phyloP scores from a whole-genome alignment of 1,140 invertebrate species.

The Macrobrachium rosenbergii region DNA sequence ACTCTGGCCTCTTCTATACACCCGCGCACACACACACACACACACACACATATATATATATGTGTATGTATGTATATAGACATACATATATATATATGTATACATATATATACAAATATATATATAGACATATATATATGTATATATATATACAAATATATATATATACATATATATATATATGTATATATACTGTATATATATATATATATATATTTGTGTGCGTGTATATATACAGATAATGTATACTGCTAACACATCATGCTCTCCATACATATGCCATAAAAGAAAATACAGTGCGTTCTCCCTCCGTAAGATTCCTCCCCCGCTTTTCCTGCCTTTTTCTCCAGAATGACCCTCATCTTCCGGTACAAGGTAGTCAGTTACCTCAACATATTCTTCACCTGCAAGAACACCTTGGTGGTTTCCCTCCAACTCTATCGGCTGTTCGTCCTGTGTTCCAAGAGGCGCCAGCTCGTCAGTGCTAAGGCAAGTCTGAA shows the following conservation, averaged over 20 bases:
- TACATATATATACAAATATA: slow-evolving; percentile 11
- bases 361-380: slow-evolving; percentile 68
- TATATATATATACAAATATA: no score
- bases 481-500: neutral
- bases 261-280: no score
- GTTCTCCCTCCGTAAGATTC: neutral
- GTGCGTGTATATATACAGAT: neutral
- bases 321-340: neutral
- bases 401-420: slow-evolving; percentile 72
- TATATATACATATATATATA: no score
- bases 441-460: slow-evolving; percentile 69
- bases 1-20: neutral
- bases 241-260: no score
- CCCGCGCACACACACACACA: neutral
- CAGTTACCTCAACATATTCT: slow-evolving; percentile 73
- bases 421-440: slow-evolving; percentile 71
- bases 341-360: slow-evolving; percentile 52
- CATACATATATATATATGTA: slow-evolving; percentile 19
- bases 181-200: no score
- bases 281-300: no score
- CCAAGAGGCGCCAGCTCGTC: slow-evolving; percentile 20
- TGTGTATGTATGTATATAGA: slow-evolving; percentile 6
- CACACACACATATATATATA: neutral
- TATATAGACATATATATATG: neutral
- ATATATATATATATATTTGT: no score